Evolutionary conservation across 2,888 invertebrate species (phyloP).

Genomic region (Calephelis perditalis): DNA sequence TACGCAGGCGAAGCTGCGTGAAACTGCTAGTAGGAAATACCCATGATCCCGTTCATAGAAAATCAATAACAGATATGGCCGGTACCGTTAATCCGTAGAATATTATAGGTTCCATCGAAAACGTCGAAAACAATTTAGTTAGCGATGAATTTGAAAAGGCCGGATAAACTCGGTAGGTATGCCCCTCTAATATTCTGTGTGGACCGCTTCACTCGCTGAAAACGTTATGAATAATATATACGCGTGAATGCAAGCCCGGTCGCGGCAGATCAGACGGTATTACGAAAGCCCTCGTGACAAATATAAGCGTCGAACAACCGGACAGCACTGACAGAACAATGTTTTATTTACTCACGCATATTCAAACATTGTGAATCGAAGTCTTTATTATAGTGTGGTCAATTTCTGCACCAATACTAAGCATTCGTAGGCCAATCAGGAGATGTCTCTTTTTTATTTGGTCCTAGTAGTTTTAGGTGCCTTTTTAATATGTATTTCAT

Average conservation of each 20-base stretch:
- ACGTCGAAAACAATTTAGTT: slow-evolving; percentile 65
- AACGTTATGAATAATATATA: slow-evolving; percentile 71
- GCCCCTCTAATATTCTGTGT: slow-evolving; percentile 71
- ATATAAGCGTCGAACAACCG: slow-evolving; percentile 41
- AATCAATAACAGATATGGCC: slow-evolving; percentile 12
- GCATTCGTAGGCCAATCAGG: neutral
- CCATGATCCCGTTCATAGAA: neutral
- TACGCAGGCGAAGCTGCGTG: no score
- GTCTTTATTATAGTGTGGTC: slow-evolving; percentile 15
- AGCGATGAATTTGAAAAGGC: slow-evolving; percentile 62
- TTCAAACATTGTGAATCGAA: slow-evolving; percentile 28
- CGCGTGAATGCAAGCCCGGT: slow-evolving; percentile 43
- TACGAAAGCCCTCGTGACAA: slow-evolving; percentile 41
- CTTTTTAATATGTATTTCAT: no score
- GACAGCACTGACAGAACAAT: slow-evolving; percentile 34
- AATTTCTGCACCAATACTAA: neutral
- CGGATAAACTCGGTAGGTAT: slow-evolving; percentile 53
- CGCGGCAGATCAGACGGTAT: slow-evolving; percentile 49
- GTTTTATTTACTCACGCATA: slow-evolving; percentile 29
- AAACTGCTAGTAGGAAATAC: no score
- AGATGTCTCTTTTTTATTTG: no score
- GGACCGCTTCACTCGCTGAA: slow-evolving; percentile 60
- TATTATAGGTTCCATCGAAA: slow-evolving; percentile 30
- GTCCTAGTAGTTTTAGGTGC: no score
- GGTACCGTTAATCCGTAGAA: neutral